Evolutionary conservation across 2,113 vertebrate species (phyloP), one percentile per base, ranked within the genome.

Genomic region (Dunckerocampus dactyliophorus): DNA sequence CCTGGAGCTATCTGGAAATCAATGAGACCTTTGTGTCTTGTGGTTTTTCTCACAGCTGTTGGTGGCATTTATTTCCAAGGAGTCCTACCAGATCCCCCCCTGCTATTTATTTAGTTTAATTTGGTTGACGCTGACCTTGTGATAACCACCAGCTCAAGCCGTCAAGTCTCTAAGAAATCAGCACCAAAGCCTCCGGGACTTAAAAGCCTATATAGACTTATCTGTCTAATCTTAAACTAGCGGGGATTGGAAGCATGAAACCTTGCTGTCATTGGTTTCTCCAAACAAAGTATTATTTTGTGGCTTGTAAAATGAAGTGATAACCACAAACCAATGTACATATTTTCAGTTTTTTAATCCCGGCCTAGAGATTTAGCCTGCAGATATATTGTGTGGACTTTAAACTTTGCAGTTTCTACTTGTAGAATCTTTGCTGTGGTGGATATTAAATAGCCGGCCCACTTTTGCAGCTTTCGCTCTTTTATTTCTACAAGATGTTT

Each of bases 1-100:
- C 65, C 70, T 16, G 22, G 69, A 76, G 69, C 65, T 67, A 67
- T 75, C 75, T 79, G 66, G 71, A 84, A 87, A 77, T 82, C 74
- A 83, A 88, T 67, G 75, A 69, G 17, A 81, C 77, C 67, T 80
- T 86, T 85, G 77, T 82, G 61, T 67, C 34, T 65, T 72, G 56
- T 5, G 52, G 50, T 75, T 82, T 42, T 80, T 50, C 69, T 76
- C 62, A 61, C 75, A 84, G 68, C 73, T 69, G 67, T 42, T 54
- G 37, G 56, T 62, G 54, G 63, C 62, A 21, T 81, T 70, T 74
- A 54, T 72, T 72, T 79, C 71, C 70, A 67, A 72, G 49, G 50
- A 71, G 60, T 69, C 39, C 22, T 56, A 61, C 70, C 69, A 71
- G 66, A 69, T 57, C 42, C 47, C 56, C 22, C n/a, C 6, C 28